Base-by-base conservation (phyloP, 1,140 invertebrate genomes). In the Hyphantria cunea region DNA sequence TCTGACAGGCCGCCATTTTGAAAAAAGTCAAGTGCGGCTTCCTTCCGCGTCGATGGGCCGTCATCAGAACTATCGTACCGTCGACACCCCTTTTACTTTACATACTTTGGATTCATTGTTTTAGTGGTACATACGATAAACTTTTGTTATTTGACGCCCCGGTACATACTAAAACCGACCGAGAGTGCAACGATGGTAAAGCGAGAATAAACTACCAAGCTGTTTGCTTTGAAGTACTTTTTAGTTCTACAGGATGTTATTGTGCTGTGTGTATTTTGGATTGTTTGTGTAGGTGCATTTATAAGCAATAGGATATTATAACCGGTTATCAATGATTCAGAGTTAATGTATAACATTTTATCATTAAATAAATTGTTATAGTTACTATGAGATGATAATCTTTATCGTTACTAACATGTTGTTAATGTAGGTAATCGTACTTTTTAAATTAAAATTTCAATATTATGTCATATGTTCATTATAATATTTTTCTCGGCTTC, bases 41-140 rank as follows among this genome's bases (percentile, higher is more conserved):
- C 83, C 82, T 90, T 90, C 82, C 81, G 84, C 83, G 76, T 85
- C 86, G 81, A 76, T 83, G 77, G 76, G 83, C 77, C 77, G 79
- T 82, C 76, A 86, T 84, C 80, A 84, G 81, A 86, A 87, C 82
- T 87, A 88, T 85, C 80, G 82, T 77, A 72, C 64, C 72, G 81
- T 80, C 81, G 78, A 87, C 84, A 86, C 83, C 82, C 84, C 85
- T 78, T 84, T 74, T 78, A 70, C 74, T 86, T 86, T 88, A 87
- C 87, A 90, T 90, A 87, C 81, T 87, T 85, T 78, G 77, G 76
- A 81, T 81, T 88, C 85, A 89, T 90, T 90, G 87, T 90, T 90
- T 89, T 90, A 86, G 77, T 66, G 78, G 76, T 85, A 87, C 75
- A 88, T 88, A 85, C 75, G 75, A 78, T 78, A 74, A 82, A 84